These are phyloP conservation scores for Mico argentatus DNA, from an alignment of 2,797 vertebrate genomes.

Conservation along the genomic window DNA sequence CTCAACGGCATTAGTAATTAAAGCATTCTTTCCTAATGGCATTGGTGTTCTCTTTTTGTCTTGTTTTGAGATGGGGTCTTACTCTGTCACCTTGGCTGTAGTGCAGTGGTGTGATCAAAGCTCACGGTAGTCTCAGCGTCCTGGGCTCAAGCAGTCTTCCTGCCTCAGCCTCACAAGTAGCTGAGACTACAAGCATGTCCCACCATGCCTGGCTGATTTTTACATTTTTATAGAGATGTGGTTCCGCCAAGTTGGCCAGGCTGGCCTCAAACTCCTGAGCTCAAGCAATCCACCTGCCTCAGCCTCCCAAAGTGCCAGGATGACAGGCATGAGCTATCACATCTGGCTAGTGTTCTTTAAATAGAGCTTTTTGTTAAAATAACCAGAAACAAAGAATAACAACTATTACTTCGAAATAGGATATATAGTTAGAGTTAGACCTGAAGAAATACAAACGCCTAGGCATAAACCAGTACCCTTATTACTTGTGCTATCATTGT, in stretches of 20 bases:
- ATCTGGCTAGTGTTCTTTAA: neutral
- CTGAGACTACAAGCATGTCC: neutral
- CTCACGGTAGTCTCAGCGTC: neutral
- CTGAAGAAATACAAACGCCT: neutral
- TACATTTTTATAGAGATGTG: neutral
- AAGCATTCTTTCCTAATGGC: neutral
- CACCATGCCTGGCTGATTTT: neutral
- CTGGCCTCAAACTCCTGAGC: neutral
- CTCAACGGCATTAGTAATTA: neutral
- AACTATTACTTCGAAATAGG: neutral
- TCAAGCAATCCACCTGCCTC: neutral
- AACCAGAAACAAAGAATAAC: neutral
- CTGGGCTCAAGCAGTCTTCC: neutral
- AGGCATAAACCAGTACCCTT: neutral
- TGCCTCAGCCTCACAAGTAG: neutral
- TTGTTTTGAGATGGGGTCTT: too few relatives aligned
- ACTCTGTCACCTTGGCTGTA: neutral
- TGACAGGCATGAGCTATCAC: neutral
- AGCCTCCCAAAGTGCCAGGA: neutral
- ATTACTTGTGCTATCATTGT: fast-evolving
- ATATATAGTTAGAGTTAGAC: neutral
- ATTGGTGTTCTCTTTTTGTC: neutral
- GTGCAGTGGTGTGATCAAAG: neutral
- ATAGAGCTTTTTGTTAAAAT: slow-evolving; percentile 37
- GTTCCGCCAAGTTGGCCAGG: neutral